Conservation (phyloP, 2,797 vertebrate genomes). For the Falco naumanni region DNA sequence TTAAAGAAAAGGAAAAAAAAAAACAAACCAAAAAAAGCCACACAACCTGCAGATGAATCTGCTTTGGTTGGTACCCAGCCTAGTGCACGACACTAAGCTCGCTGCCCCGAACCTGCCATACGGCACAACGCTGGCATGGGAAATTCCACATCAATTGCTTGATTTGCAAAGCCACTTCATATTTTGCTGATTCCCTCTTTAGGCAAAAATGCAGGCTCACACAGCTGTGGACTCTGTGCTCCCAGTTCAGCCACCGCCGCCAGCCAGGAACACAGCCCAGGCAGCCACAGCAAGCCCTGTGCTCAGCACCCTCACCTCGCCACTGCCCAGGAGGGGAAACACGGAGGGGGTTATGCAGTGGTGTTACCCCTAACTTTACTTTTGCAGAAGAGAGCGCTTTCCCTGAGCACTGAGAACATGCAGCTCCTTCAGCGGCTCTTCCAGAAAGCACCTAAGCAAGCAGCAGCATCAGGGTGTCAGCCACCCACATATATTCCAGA, state of each 20-base stretch:
- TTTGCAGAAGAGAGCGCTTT: not conserved
- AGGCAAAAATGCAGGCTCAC: not conserved
- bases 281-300: not conserved
- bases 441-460: not conserved
- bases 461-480: not conserved
- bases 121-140: rapidly evolving
- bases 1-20: not conserved
- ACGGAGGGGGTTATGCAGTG: rapidly evolving
- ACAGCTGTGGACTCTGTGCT: rapidly evolving
- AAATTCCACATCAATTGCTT: not conserved
- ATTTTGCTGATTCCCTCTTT: not conserved
- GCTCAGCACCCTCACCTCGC: not conserved
- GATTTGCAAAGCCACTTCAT: not conserved
- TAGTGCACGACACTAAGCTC: rapidly evolving
- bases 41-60: too few relatives aligned
- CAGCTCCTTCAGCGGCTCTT: not conserved
- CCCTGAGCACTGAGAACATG: rapidly evolving
- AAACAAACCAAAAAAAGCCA: too few relatives aligned
- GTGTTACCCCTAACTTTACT: not conserved
- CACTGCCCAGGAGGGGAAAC: rapidly evolving
- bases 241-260: rapidly evolving
- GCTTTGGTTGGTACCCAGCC: not conserved
- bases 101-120: too few relatives aligned
- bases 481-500: not conserved
- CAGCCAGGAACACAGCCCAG: rapidly evolving